These are phyloP conservation scores for Ellobium chinense DNA, from an alignment of 2,888 invertebrate species.

Conservation along the genomic window DNA sequence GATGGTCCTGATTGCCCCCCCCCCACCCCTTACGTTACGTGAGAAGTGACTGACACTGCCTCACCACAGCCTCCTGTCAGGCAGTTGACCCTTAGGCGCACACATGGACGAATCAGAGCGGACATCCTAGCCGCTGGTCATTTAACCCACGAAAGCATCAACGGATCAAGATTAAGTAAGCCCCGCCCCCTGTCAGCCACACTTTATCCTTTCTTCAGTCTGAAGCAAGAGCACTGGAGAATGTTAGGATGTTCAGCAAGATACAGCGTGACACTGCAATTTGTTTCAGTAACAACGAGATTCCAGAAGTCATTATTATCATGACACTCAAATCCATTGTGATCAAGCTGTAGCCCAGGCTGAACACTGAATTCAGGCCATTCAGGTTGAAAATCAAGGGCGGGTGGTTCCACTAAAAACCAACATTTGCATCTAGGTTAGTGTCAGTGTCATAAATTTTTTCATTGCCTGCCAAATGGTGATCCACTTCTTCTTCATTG, in stretches of 20 bases:
- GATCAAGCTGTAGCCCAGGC: constrained; percentile 3
- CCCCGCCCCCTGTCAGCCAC: no score
- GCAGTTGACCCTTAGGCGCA: no score
- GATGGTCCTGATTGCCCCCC: no score
- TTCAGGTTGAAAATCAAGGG: not conserved
- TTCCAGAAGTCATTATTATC: constrained; percentile 1
- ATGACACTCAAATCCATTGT: not conserved
- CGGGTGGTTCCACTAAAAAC: not conserved
- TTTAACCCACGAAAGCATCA: no score
- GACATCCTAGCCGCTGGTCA: no score
- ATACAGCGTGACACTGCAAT: not conserved
- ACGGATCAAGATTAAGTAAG: no score
- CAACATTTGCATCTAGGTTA: not conserved
- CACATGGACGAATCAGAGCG: no score
- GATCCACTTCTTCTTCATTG: not conserved
- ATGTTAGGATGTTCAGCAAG: not conserved
- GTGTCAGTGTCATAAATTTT: not conserved
- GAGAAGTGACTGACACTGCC: no score
- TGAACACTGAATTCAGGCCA: not conserved
- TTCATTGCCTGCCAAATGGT: not conserved
- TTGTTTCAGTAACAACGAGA: not conserved
- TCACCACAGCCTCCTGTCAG: no score
- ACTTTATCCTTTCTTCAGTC: not conserved
- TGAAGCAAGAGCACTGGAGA: not conserved
- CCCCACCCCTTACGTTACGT: no score